phyloP scores from a whole-genome alignment of 2,888 invertebrate genomes.

The Candidula unifasciata region DNA sequence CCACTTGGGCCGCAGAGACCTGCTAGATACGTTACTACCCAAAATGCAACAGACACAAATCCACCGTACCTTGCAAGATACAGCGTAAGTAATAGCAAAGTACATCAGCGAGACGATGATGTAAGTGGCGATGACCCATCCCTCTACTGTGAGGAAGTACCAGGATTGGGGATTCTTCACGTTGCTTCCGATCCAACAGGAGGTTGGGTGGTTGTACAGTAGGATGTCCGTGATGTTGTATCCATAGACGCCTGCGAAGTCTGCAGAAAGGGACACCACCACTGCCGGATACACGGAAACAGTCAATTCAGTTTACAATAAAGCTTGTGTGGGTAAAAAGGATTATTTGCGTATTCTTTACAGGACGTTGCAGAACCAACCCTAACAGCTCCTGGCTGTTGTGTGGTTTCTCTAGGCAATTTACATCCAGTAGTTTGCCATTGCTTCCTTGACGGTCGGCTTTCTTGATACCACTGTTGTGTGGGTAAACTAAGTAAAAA shows the following conservation, averaged over 20 bases:
- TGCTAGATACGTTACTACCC: no score
- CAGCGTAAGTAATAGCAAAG: slow-evolving; percentile 47
- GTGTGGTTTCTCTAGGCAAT: no score
- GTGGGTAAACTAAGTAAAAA: no score
- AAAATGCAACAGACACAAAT: not conserved
- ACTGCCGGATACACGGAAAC: slow-evolving; percentile 52
- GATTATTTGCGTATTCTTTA: no score
- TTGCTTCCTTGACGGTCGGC: no score
- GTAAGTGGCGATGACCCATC: slow-evolving; percentile 56
- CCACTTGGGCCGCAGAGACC: no score
- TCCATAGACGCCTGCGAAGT: slow-evolving; percentile 58
- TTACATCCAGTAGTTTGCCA: no score
- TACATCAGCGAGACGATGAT: slow-evolving; percentile 47
- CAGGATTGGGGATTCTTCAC: slow-evolving; percentile 54
- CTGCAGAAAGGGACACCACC: slow-evolving; percentile 52
- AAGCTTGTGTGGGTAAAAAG: no score
- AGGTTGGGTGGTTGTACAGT: slow-evolving; percentile 54
- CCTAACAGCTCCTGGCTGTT: no score
- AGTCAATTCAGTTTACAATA: no score
- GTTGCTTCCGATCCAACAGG: slow-evolving; percentile 59
- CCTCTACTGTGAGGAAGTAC: slow-evolving; percentile 56
- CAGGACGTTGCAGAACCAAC: no score
- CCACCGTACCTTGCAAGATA: slow-evolving; percentile 25
- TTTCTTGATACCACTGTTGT: no score
- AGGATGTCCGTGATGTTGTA: slow-evolving; percentile 55